These are phyloP conservation scores for Drosophila auraria DNA, from an alignment of 1,140 invertebrate species.

Conservation along the genomic window DNA sequence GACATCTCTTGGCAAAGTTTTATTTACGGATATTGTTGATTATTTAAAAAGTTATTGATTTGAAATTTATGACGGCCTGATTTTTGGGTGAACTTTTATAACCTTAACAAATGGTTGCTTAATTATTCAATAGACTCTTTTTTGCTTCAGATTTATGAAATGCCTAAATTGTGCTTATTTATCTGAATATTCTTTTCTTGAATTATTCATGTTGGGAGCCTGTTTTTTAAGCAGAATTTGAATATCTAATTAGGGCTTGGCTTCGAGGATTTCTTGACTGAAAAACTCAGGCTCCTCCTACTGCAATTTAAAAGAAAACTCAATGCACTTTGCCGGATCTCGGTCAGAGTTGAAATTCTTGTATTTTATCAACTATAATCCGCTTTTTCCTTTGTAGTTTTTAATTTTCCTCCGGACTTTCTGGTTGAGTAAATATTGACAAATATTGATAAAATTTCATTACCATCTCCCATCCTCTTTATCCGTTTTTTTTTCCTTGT, in stretches of 20 bases:
- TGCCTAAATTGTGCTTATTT: constrained; percentile 5
- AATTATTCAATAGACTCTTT: constrained; percentile 18
- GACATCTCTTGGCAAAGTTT: constrained; percentile 21
- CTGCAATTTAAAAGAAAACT: neutral
- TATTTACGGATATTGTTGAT: constrained; percentile 11
- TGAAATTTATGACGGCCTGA: constrained; percentile 14
- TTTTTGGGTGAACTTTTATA: constrained; percentile 10
- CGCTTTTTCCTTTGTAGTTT: constrained; percentile 8
- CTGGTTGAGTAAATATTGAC: constrained; percentile 34
- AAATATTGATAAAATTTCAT: constrained; percentile 54
- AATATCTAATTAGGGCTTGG: neutral
- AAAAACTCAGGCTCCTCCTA: accelerated
- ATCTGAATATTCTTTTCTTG: neutral
- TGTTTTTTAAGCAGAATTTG: neutral
- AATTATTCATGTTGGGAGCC: neutral
- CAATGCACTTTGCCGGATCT: neutral
- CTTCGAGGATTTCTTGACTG: accelerated
- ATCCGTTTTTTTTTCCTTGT: neutral
- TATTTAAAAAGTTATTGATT: constrained; percentile 27
- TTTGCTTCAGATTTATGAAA: neutral
- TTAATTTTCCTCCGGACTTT: constrained; percentile 24
- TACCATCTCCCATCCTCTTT: constrained; percentile 19
- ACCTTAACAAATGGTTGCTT: constrained; percentile 2
- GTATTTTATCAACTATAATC: constrained; percentile 10
- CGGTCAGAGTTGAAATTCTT: neutral